Percentiles rank a stretch among this genome's conserved stretches.
phyloP scores from a whole-genome alignment of 2,888 invertebrate genomes.

The Eupelmus urozonus region DNA sequence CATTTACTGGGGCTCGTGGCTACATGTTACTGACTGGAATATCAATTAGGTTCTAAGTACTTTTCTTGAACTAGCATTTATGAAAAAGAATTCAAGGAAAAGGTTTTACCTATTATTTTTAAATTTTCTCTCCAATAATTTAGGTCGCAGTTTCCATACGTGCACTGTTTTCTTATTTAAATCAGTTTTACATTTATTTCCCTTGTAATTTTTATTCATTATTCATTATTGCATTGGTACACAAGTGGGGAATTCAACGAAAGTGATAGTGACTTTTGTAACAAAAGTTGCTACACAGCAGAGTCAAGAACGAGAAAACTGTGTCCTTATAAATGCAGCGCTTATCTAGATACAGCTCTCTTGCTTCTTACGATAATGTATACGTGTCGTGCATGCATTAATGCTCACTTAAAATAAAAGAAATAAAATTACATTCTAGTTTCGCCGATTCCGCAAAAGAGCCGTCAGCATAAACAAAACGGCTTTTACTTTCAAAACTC shows the following conservation, averaged over 20 bases:
- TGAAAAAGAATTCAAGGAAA: too few relatives aligned
- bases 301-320: neutral
- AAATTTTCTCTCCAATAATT: too few relatives aligned
- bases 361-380: conserved; percentile 13
- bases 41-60: too few relatives aligned
- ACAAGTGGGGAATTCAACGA: neutral
- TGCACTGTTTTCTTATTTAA: too few relatives aligned
- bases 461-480: neutral
- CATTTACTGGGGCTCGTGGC: too few relatives aligned
- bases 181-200: too few relatives aligned
- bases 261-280: conserved; percentile 2
- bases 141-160: too few relatives aligned
- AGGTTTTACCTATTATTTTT: too few relatives aligned
- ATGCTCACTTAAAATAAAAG: neutral
- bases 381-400: neutral
- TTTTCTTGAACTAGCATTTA: too few relatives aligned
- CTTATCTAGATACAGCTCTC: neutral
- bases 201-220: neutral
- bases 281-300: conserved; percentile 1
- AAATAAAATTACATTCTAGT: neutral
- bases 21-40: too few relatives aligned
- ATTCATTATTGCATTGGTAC: neutral
- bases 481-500: conserved; percentile 17
- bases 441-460: neutral
- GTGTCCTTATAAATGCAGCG: neutral